These are phyloP conservation scores for Spinus olivaceus DNA, from an alignment of 2,797 vertebrate genomes.

Conservation along the genomic window DNA sequence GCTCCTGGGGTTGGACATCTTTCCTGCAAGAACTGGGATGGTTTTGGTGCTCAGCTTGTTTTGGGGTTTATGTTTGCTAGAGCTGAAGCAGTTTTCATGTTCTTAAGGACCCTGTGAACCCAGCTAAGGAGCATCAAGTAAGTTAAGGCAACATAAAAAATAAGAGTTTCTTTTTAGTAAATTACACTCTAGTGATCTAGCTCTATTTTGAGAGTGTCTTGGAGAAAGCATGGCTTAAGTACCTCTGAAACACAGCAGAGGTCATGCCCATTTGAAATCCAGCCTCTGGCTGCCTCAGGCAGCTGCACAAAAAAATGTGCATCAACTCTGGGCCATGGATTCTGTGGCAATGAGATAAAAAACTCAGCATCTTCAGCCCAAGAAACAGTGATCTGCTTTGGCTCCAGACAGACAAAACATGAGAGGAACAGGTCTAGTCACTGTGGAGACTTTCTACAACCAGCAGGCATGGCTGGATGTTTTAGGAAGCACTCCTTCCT, in stretches of 20 bases:
- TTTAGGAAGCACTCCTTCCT: not conserved
- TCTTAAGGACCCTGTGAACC: not conserved
- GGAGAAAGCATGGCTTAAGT: not conserved
- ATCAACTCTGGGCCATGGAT: not conserved
- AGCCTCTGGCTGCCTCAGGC: not conserved
- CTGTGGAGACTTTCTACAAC: not conserved
- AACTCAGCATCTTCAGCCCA: not conserved
- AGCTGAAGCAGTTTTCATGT: not conserved
- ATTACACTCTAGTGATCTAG: not conserved
- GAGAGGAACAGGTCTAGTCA: not conserved
- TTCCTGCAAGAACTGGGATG: not conserved
- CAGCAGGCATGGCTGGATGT: not conserved
- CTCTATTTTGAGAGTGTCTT: not conserved
- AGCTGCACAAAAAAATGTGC: not conserved
- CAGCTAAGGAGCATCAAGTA: not conserved
- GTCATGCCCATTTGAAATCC: not conserved
- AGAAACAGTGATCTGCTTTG: not conserved
- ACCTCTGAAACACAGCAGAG: not conserved
- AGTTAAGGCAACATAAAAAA: not conserved
- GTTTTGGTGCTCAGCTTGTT: not conserved
- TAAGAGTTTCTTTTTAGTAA: not conserved
- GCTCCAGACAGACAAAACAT: not conserved
- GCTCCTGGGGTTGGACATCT: not conserved
- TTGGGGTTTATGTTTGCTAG: not conserved
- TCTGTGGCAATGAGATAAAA: not conserved